Conservation (phyloP, 1,140 invertebrate genomes). For the Theocolax elegans region DNA sequence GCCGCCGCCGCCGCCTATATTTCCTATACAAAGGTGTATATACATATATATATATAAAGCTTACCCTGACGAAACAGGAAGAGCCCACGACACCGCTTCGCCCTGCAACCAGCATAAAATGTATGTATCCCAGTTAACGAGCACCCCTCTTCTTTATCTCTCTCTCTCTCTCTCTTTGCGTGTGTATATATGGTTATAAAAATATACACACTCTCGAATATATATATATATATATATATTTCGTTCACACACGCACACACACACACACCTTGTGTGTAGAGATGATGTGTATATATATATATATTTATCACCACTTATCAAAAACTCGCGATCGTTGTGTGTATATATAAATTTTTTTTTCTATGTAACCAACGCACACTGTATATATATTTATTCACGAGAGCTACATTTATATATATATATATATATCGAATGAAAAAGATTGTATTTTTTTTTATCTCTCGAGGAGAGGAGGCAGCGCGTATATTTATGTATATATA, state of each 20-base stretch:
- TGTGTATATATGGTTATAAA: too few species aligned
- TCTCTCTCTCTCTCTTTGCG: not conserved
- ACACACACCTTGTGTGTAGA: too few species aligned
- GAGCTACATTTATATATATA: not conserved
- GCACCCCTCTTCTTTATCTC: not conserved
- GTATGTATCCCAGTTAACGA: constrained; percentile 12
- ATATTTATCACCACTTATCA: too few species aligned
- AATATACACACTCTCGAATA: too few species aligned
- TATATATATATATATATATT: not conserved
- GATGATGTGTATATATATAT: not conserved
- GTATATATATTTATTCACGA: too few species aligned
- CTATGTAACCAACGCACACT: too few species aligned
- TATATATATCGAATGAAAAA: not conserved
- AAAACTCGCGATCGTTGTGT: too few species aligned
- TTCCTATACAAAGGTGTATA: not conserved
- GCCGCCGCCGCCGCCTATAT: constrained; percentile 4
- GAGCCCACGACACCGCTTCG: constrained; percentile 50
- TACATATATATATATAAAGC: constrained; percentile 27
- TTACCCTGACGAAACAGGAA: constrained; percentile 56
- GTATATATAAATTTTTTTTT: too few species aligned
- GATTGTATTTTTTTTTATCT: too few species aligned
- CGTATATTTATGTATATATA: not conserved
- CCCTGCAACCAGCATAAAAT: constrained; percentile 56
- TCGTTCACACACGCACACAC: not conserved
- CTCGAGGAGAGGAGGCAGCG: too few species aligned